Evolutionary conservation across 2,888 invertebrate species (phyloP).

Genomic region (Lepeophtheirus nordmannii): DNA sequence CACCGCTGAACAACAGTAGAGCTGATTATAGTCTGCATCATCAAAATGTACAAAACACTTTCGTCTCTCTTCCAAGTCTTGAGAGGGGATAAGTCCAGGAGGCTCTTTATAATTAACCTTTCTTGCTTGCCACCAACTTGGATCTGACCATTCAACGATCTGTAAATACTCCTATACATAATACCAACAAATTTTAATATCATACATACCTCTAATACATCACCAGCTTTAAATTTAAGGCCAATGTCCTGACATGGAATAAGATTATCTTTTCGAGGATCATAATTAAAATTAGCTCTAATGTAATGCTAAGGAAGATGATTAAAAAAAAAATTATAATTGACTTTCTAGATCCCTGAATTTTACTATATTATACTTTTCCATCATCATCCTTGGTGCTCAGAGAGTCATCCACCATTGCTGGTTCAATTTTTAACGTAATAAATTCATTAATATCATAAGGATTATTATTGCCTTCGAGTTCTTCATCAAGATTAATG

Average conservation of each 20-base stretch:
- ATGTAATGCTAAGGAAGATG: slow-evolving; percentile 7
- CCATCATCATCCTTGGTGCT: background rate
- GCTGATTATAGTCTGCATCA: background rate
- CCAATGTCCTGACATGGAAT: slow-evolving; percentile 23
- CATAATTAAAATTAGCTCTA: slow-evolving; percentile 18
- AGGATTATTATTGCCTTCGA: background rate
- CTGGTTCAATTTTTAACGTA: background rate
- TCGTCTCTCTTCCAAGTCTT: slow-evolving; percentile 23
- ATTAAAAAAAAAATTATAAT: background rate
- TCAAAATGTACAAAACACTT: slow-evolving; percentile 21
- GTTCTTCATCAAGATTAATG: background rate
- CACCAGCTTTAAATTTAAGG: slow-evolving; percentile 18
- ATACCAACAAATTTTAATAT: background rate
- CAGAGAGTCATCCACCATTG: background rate
- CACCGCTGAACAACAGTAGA: slow-evolving; percentile 18
- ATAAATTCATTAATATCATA: background rate
- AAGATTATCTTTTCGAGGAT: slow-evolving; percentile 16
- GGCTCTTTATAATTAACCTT: slow-evolving; percentile 7
- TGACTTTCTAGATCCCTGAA: background rate
- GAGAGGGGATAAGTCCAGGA: slow-evolving; percentile 19
- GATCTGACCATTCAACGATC: slow-evolving; percentile 22
- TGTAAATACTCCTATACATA: background rate
- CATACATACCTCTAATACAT: slow-evolving; percentile 22
- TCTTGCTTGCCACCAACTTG: slow-evolving; percentile 24
- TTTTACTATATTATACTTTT: background rate